A percentile compares a stretch with the other conserved stretches of the same genome.
phyloP scores from a whole-genome alignment of 2,888 invertebrate species.

The Apamea crenata region DNA sequence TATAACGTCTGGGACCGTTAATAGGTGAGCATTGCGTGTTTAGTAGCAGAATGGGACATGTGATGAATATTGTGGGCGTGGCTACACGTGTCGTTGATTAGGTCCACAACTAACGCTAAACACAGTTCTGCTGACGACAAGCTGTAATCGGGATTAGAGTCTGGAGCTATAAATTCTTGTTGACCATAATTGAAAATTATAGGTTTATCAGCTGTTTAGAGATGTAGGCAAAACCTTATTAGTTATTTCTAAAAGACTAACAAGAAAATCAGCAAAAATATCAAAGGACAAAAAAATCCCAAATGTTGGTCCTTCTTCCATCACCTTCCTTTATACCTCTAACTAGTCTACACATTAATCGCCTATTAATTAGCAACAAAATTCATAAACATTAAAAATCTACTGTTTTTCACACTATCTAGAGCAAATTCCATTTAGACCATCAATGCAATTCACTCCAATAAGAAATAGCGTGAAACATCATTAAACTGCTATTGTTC shows the following conservation, averaged over 20 bases:
- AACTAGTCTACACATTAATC: not conserved
- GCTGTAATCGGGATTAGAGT: slow-evolving; percentile 24
- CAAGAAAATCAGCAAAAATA: not conserved
- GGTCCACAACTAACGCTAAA: slow-evolving; percentile 36
- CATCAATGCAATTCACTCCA: not conserved
- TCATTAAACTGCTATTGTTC: not conserved
- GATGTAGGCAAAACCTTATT: not conserved
- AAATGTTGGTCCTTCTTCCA: not conserved
- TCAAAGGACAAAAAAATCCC: not conserved
- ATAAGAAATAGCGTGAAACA: not conserved
- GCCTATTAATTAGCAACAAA: not conserved
- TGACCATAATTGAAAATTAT: slow-evolving; percentile 16
- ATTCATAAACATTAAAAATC: not conserved
- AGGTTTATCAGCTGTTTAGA: slow-evolving; percentile 10
- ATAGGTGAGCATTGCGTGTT: slow-evolving; percentile 73
- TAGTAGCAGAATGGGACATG: slow-evolving; percentile 52
- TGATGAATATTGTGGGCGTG: slow-evolving; percentile 62
- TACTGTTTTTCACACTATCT: not conserved
- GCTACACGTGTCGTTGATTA: slow-evolving; percentile 59
- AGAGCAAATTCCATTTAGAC: not conserved
- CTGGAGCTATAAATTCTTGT: slow-evolving; percentile 20
- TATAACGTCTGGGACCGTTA: slow-evolving; percentile 82
- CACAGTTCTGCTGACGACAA: slow-evolving; percentile 26
- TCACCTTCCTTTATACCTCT: not conserved
- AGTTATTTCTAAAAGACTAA: slow-evolving; percentile 14